phyloP scores from a whole-genome alignment of 2,888 invertebrate species.

The Phyllotreta striolata region DNA sequence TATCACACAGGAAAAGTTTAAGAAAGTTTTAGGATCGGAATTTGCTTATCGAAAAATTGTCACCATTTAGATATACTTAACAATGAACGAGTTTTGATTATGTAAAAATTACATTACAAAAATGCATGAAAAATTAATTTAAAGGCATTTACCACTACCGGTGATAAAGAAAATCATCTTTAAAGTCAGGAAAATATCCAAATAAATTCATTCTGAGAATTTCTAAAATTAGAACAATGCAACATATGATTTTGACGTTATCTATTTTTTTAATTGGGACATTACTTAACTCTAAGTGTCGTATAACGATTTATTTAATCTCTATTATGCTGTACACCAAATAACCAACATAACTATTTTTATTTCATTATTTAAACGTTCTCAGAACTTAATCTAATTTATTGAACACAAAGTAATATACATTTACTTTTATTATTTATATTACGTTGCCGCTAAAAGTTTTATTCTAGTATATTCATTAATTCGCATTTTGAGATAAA shows the following conservation, averaged over 20 bases:
- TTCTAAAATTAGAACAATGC: constrained; percentile 8
- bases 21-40: no score
- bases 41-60: no score
- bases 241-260: background rate
- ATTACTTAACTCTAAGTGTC: constrained; percentile 16
- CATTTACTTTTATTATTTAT: no score
- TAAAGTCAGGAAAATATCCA: constrained; percentile 9
- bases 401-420: no score
- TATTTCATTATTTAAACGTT: constrained; percentile 11
- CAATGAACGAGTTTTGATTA: constrained; percentile 4
- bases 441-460: no score
- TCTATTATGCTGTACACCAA: constrained; percentile 1
- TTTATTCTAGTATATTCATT: no score
- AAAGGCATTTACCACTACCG: constrained; percentile 18
- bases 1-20: no score
- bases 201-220: constrained; percentile 10
- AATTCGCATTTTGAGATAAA: no score
- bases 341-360: constrained; percentile 9
- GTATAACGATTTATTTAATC: constrained; percentile 12
- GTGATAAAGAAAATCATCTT: constrained; percentile 3
- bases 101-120: constrained; percentile 13
- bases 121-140: constrained; percentile 18
- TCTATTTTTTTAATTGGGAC: constrained; percentile 15
- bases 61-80: background rate
- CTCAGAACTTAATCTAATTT: constrained; percentile 10